phyloP scores from a whole-genome alignment of 2,888 invertebrate genomes.

The Apantesis nais region DNA sequence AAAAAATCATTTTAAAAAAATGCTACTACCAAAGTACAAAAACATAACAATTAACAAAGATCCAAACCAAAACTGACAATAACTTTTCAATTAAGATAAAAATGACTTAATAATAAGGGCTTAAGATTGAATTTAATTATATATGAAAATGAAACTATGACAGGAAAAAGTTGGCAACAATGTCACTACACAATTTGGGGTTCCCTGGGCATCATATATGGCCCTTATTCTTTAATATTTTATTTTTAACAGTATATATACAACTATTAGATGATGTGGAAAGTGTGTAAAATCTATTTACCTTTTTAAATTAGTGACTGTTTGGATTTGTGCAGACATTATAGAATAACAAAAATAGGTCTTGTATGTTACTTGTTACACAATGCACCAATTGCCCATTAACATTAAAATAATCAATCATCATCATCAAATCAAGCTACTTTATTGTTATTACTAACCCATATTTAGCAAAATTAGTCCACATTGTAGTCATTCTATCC shows the following conservation, averaged over 20 bases:
- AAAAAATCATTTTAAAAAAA: constrained; percentile 11
- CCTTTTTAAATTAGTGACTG: background rate
- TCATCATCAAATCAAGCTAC: too few relatives aligned
- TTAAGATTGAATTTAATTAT: too few relatives aligned
- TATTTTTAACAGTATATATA: background rate
- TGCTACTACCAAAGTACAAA: background rate
- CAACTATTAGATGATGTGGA: background rate
- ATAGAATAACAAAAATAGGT: too few relatives aligned
- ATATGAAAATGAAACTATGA: background rate
- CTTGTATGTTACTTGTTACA: too few relatives aligned
- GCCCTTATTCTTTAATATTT: background rate
- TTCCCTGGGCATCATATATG: background rate
- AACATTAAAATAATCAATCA: background rate
- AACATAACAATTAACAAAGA: background rate
- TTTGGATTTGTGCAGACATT: background rate
- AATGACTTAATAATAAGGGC: background rate
- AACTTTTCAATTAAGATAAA: background rate
- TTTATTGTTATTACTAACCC: constrained; percentile 64
- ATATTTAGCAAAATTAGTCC: constrained; percentile 88
- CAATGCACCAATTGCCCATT: background rate
- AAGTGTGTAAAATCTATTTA: too few relatives aligned
- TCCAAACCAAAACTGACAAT: too few relatives aligned
- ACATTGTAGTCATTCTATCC: constrained; percentile 80
- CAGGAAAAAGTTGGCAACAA: background rate
- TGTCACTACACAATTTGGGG: background rate